Percentiles rank a stretch among this genome's conserved stretches.
These are phyloP conservation scores for Laspeyria flexula DNA, from an alignment of 2,888 invertebrate species.

Conservation along the genomic window DNA sequence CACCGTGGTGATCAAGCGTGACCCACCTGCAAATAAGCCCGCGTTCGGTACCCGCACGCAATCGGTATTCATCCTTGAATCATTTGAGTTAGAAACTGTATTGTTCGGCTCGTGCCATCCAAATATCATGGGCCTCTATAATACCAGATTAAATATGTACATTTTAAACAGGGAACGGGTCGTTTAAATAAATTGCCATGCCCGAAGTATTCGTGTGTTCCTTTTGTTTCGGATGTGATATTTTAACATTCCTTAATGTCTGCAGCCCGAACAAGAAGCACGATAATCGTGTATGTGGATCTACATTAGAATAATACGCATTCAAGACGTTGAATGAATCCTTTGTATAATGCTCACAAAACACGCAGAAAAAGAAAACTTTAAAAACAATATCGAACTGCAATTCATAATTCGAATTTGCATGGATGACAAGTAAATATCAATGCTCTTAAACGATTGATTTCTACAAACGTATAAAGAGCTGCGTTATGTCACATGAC, in stretches of 20 bases:
- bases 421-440: too few relatives aligned
- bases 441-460: slow-evolving; percentile 28
- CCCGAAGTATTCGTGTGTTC: slow-evolving; percentile 13
- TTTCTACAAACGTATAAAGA: slow-evolving; percentile 41
- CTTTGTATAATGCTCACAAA: background rate
- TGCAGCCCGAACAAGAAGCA: slow-evolving; percentile 9
- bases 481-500: slow-evolving; percentile 52
- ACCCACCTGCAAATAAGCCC: slow-evolving; percentile 76
- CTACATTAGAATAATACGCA: slow-evolving; percentile 8
- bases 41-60: slow-evolving; percentile 55
- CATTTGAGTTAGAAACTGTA: slow-evolving; percentile 63
- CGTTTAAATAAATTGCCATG: slow-evolving; percentile 43
- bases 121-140: slow-evolving; percentile 41
- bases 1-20: slow-evolving; percentile 74
- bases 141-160: slow-evolving; percentile 48
- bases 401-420: too few relatives aligned
- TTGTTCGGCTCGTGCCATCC: slow-evolving; percentile 60
- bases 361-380: background rate
- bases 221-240: slow-evolving; percentile 28
- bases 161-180: slow-evolving; percentile 48
- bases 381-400: too few relatives aligned
- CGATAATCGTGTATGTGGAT: slow-evolving; percentile 8
- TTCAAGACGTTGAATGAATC: slow-evolving; percentile 5
- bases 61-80: slow-evolving; percentile 79
- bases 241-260: slow-evolving; percentile 26